Percentiles rank a stretch among this genome's conserved stretches.
Evolutionary conservation across 2,888 invertebrate genomes (phyloP).

Genomic region (Andrena bucephala): DNA sequence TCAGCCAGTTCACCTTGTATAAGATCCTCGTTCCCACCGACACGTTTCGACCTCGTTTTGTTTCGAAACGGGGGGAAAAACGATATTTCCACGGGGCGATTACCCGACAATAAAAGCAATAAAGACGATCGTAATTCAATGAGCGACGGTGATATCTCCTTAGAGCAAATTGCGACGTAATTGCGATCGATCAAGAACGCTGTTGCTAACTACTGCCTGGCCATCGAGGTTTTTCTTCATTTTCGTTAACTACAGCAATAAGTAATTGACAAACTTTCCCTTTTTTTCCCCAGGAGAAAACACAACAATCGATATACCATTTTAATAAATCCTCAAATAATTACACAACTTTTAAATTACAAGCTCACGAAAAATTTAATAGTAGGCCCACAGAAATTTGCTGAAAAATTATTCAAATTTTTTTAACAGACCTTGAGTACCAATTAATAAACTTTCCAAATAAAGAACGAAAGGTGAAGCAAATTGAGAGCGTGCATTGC

Average conservation of each 20-base stretch:
- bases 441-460: too few relatives aligned
- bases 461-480: too few relatives aligned
- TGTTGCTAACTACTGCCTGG: slow-evolving; percentile 35
- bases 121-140: slow-evolving; percentile 47
- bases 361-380: too few relatives aligned
- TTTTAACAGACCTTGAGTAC: too few relatives aligned
- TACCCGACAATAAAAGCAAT: slow-evolving; percentile 27
- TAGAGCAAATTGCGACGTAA: slow-evolving; percentile 36
- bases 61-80: slow-evolving; percentile 2
- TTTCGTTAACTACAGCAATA: slow-evolving; percentile 10
- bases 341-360: too few relatives aligned
- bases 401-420: too few relatives aligned
- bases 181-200: slow-evolving; percentile 57
- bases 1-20: slow-evolving; percentile 4
- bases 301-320: too few relatives aligned
- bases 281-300: neutral
- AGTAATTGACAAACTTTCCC: neutral
- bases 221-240: neutral
- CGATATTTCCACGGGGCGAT: neutral
- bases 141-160: slow-evolving; percentile 38
- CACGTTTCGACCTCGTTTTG: slow-evolving; percentile 2
- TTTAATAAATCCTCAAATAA: too few relatives aligned
- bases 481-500: too few relatives aligned
- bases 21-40: slow-evolving; percentile 1
- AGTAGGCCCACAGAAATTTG: too few relatives aligned